phyloP scores from a whole-genome alignment of 2,888 invertebrate species.

The Scrobipalpa costella region DNA sequence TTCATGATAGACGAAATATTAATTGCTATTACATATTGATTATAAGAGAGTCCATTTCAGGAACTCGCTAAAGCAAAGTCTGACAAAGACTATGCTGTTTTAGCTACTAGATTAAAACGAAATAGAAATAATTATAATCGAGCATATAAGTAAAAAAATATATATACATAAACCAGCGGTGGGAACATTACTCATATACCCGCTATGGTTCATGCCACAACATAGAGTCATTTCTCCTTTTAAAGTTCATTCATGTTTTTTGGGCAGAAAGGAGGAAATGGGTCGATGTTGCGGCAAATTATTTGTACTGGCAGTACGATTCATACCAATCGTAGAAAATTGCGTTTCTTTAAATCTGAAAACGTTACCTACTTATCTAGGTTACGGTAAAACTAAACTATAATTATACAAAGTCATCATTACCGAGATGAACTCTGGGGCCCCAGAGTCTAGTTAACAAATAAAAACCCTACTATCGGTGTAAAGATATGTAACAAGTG shows the following conservation, averaged over 20 bases:
- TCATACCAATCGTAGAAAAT: conserved; percentile 30
- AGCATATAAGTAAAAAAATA: conserved; percentile 44
- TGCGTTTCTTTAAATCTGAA: conserved; percentile 18
- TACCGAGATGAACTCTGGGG: conserved; percentile 14
- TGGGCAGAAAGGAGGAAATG: conserved; percentile 37
- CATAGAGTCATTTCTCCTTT: conserved; percentile 51
- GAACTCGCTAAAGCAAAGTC: not conserved
- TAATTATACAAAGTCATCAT: conserved; percentile 20
- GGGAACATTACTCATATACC: conserved; percentile 69
- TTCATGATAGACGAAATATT: not conserved
- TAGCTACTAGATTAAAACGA: conserved; percentile 43
- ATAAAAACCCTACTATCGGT: conserved; percentile 58
- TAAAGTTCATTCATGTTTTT: not conserved
- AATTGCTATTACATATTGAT: not conserved
- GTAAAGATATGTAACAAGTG: conserved; percentile 78
- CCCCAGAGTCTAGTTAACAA: conserved; percentile 35
- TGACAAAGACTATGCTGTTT: not conserved
- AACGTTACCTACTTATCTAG: conserved; percentile 14
- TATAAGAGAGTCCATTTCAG: not conserved
- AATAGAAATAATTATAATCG: conserved; percentile 23
- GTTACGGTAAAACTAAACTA: conserved; percentile 6
- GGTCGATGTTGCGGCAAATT: conserved; percentile 57
- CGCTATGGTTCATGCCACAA: conserved; percentile 63
- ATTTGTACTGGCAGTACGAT: conserved; percentile 53
- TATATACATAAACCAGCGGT: conserved; percentile 71